phyloP scores from a whole-genome alignment of 2,888 invertebrate genomes.

The Eurytoma californica region DNA sequence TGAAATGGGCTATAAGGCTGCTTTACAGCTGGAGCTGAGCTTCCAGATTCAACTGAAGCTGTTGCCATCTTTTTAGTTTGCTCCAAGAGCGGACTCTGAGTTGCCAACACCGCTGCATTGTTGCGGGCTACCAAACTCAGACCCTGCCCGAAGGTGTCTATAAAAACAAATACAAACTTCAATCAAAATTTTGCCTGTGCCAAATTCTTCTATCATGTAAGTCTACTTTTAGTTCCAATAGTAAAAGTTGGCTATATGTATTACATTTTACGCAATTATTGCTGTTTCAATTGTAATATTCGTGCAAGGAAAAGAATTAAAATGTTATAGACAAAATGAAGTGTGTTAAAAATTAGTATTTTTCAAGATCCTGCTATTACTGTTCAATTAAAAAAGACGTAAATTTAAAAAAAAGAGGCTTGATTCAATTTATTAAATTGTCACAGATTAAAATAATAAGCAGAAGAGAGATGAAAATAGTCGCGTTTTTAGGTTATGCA shows the following conservation, averaged over 20 bases:
- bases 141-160: constrained; percentile 47
- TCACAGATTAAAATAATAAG: constrained; percentile 11
- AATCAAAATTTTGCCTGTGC: background rate
- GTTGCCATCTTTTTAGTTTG: constrained; percentile 56
- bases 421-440: background rate
- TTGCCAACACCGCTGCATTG: constrained; percentile 24
- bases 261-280: no score
- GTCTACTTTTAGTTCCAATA: no score
- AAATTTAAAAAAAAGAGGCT: no score
- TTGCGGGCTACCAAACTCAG: constrained; percentile 43
- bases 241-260: no score
- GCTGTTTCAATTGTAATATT: no score
- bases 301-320: no score
- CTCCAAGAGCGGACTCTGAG: constrained; percentile 37
- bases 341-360: no score
- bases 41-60: constrained; percentile 35
- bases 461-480: constrained; percentile 8
- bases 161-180: constrained; percentile 21
- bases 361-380: no score
- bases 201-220: no score
- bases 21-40: constrained; percentile 49
- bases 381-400: no score
- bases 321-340: no score
- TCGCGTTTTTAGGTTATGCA: constrained; percentile 48
- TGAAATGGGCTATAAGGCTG: constrained; percentile 85